Evolutionary conservation across 2,797 vertebrate species (phyloP), one percentile per base, ranked within the genome.

Genomic region (Platalea minor): DNA sequence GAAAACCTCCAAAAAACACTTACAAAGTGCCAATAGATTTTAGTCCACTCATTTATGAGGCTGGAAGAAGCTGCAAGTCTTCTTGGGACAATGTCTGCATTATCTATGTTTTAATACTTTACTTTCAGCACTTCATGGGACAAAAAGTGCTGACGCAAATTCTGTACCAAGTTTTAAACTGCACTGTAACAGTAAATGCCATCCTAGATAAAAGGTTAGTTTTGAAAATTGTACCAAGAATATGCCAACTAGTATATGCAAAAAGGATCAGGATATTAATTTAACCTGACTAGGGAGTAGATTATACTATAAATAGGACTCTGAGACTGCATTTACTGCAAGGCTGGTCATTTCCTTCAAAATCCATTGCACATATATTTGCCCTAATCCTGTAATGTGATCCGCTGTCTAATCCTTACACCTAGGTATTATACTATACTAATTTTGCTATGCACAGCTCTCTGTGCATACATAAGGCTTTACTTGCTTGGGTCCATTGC

Each of bases 301-400:
- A 95, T 94, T 97, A 95, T 92, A 45, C 92, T 96, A 95, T 95
- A 95, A 96, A 95, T 95, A 97, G 94, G 39, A 68, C 65, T 79
- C 74, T 64, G 25, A 95, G 78, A 77, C 78, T 75, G 91, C 84
- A 83, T 46, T 64, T 75, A 84, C 50, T 92, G 86, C 74, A 93
- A 83, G 82, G 73, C 82, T 95, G 67, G 88, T 85, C 50, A 39
- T 64, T 95, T 85, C 65, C 68, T 91, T 70, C 54, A 61, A 92
- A 94, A 93, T 91, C 89, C 78, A 20, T 46, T 75, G 53, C 87
- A 88, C 10, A 8, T 89, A 41, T 89, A 74, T 72, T 88, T 92
- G 39, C 17, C 43, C 43, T 96, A 88, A 96, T 92, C 89, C 93
- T 86, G 59, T 88, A 92, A 75, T 65, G 29, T 83, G 88, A 95